Evolutionary conservation across 2,888 invertebrate genomes (phyloP).

Genomic region (Malacosoma neustria): DNA sequence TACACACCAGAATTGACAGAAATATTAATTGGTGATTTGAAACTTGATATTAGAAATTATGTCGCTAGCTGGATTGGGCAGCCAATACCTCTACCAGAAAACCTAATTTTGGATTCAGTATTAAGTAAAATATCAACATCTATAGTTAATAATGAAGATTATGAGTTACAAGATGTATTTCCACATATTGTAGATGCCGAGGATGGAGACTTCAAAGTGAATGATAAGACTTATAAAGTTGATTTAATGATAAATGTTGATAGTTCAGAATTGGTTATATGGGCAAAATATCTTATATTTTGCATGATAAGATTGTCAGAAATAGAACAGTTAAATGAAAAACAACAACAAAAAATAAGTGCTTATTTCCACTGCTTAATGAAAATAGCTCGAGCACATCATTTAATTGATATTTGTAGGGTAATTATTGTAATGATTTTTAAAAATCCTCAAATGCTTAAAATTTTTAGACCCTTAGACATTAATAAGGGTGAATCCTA

Average conservation of each 20-base stretch:
- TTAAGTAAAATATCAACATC: conserved; percentile 52
- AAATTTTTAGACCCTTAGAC: conserved; percentile 49
- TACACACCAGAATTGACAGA: conserved; percentile 67
- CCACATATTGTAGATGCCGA: conserved; percentile 31
- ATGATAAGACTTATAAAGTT: conserved; percentile 32
- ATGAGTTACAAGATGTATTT: conserved; percentile 42
- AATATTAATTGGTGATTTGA: conserved; percentile 59
- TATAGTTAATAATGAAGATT: conserved; percentile 42
- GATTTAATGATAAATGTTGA: conserved; percentile 27
- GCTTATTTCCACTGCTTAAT: conserved; percentile 44
- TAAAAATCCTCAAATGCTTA: conserved; percentile 52
- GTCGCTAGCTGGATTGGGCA: conserved; percentile 62
- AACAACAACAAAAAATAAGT: conserved; percentile 34
- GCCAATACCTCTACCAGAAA: conserved; percentile 38
- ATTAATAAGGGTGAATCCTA: conserved; percentile 32
- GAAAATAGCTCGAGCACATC: conserved; percentile 35
- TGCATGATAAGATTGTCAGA: conserved; percentile 45
- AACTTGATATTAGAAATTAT: conserved; percentile 62
- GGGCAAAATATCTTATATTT: conserved; percentile 58
- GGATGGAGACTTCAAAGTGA: conserved; percentile 29
- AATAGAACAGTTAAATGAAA: conserved; percentile 33
- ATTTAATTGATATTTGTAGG: conserved; percentile 40
- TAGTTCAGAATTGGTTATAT: conserved; percentile 48
- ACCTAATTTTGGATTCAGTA: conserved; percentile 35
- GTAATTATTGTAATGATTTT: conserved; percentile 40